Base-by-base conservation (phyloP, 64 coral and sea anemone species). In the Porites australiensis region DNA sequence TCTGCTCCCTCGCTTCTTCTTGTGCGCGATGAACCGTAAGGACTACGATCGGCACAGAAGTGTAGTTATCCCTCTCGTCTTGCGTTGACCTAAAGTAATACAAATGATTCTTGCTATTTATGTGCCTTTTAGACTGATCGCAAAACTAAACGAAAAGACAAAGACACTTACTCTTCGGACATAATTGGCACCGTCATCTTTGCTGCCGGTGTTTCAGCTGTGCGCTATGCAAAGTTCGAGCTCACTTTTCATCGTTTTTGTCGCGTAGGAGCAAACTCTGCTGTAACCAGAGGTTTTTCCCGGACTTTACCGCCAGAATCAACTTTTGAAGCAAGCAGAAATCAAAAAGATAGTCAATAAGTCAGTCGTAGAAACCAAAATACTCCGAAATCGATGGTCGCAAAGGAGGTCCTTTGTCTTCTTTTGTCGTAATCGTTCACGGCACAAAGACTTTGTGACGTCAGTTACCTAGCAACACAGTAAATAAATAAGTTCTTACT, bases 141-240 rank as follows among this genome's bases (percentile, higher is more conserved):
- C n/a, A 20, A 12, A 51, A 14, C 44, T 23, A 69, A 5, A 23
- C 67, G 37, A 44, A 12, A 84, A 51, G 81, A 21, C 11, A 84
- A 68, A 51, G 51, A 12, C 13, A 68, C 81, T 84, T 11, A 84
- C 81, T 84, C 81, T 66, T 84, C 81, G 5, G 63, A 50, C 81
- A 84, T 84, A 11, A 70, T 68, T 4, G 81, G 81, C 3, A 84
- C 62, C 2, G 81, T 84, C 81, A 84, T 83, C 6, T 44, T 82
- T 0, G 19, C 37, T 8, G 44, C 58, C 19, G n/a, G 27, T 37
- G 80, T 13, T 7, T 64, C 61, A 84, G 61, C 62, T 22, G 18
- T 76, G 3, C 44, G 1, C 16, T 23, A 2, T 11, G 15, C 61
- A 68, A 68, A 5, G 44, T 20, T 18, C 45, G 14, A 51, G 45